Percentiles rank a stretch among this genome's conserved stretches.
Conservation (phyloP, 1,140 invertebrate genomes). For the Apis dorsata region DNA sequence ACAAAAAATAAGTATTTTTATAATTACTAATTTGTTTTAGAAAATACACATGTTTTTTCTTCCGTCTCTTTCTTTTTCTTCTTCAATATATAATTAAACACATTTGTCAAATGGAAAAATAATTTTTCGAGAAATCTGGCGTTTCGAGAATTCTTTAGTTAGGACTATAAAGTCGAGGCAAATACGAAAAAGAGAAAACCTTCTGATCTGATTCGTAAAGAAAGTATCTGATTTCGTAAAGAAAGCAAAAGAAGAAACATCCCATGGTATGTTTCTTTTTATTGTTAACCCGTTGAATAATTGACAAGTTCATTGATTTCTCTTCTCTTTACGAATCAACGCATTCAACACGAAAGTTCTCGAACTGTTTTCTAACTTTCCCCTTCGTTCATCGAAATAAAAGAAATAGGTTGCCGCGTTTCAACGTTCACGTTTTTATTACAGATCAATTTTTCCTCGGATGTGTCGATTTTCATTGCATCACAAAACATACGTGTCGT, state of each 20-base stretch:
- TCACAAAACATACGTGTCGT: too few relatives aligned
- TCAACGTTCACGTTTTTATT: neutral
- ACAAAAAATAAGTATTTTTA: too few relatives aligned
- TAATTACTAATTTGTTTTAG: too few relatives aligned
- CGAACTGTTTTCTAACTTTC: neutral
- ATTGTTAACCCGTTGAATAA: slow-evolving; percentile 3
- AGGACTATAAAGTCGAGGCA: neutral
- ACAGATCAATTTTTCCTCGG: neutral
- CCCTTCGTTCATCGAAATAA: neutral
- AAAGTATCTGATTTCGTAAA: neutral
- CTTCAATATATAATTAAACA: too few relatives aligned
- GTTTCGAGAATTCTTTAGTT: neutral
- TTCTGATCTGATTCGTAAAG: too few relatives aligned
- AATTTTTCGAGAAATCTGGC: too few relatives aligned
- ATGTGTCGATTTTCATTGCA: neutral
- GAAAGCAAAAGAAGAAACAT: neutral
- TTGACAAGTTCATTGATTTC: slow-evolving; percentile 36
- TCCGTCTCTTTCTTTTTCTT: neutral
- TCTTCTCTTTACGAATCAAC: slow-evolving; percentile 8
- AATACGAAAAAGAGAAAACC: neutral
- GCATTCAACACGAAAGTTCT: slow-evolving; percentile 1
- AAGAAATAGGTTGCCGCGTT: neutral
- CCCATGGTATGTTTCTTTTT: slow-evolving; percentile 4
- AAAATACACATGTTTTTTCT: neutral
- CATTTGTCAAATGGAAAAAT: too few relatives aligned